Evolutionary conservation across 2,888 invertebrate genomes (phyloP).

Genomic region (Elgonia sp.): DNA sequence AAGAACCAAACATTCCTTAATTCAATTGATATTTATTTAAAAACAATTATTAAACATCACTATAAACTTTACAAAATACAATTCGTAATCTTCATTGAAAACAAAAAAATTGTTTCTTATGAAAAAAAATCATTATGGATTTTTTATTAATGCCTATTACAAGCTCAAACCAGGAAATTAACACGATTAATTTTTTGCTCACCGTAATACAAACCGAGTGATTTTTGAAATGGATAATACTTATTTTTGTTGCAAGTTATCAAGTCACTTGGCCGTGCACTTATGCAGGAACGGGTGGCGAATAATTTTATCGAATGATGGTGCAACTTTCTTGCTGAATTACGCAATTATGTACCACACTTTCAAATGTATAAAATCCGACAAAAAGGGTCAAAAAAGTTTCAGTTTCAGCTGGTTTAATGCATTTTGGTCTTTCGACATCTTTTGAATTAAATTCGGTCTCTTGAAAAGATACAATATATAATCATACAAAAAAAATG

Average conservation of each 20-base stretch:
- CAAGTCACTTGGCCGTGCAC: constrained; percentile 45
- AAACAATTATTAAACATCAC: neutral
- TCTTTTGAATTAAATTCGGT: constrained; percentile 16
- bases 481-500: neutral
- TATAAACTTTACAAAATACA: no score
- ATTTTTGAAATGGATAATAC: constrained; percentile 50
- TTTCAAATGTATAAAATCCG: constrained; percentile 63
- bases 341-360: constrained; percentile 60
- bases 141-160: neutral
- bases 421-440: constrained; percentile 43
- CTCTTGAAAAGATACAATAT: neutral
- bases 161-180: constrained; percentile 36
- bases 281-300: constrained; percentile 54
- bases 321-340: constrained; percentile 68
- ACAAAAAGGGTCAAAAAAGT: constrained; percentile 43
- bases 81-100: no score
- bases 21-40: constrained; percentile 6
- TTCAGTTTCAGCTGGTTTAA: constrained; percentile 34
- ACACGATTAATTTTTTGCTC: constrained; percentile 19
- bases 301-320: constrained; percentile 70
- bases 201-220: constrained; percentile 23
- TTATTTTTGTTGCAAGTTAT: constrained; percentile 45
- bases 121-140: no score
- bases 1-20: constrained; percentile 14
- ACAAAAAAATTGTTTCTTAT: no score